A percentile compares a stretch with the other conserved stretches of the same genome.
Evolutionary conservation across 2,797 vertebrate species (phyloP).

Genomic region (Crenichthys baileyi): DNA sequence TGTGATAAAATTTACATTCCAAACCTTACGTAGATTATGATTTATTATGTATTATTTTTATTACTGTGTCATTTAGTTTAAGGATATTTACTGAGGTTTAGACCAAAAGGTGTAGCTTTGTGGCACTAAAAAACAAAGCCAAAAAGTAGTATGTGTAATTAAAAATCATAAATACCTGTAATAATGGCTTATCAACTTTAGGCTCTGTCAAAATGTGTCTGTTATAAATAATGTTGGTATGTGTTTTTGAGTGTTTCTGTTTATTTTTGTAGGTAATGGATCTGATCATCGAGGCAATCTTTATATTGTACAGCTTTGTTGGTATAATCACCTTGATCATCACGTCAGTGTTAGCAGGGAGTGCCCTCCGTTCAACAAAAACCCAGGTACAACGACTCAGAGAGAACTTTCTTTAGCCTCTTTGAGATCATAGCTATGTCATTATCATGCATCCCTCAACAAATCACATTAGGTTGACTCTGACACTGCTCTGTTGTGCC

Average conservation of each 20-base stretch:
- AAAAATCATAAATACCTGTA: neutral
- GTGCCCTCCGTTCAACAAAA: slow-evolving; percentile 61
- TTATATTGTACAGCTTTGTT: slow-evolving; percentile 46
- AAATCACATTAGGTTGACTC: neutral
- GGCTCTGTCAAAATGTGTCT: neutral
- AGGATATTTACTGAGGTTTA: neutral
- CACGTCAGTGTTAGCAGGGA: slow-evolving; percentile 63
- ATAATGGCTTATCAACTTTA: neutral
- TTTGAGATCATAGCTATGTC: neutral
- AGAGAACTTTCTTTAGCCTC: neutral
- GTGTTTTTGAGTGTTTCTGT: slow-evolving; percentile 20
- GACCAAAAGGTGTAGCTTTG: neutral
- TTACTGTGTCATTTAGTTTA: neutral
- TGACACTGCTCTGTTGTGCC: neutral
- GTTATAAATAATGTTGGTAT: neutral
- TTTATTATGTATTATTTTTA: neutral
- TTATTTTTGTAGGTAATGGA: slow-evolving; percentile 38
- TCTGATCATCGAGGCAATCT: slow-evolving; percentile 10
- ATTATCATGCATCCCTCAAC: neutral
- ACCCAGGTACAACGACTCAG: slow-evolving; percentile 56
- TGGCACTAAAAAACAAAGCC: neutral
- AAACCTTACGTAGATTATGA: neutral
- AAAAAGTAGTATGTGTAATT: neutral
- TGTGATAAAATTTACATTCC: neutral
- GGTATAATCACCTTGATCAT: slow-evolving; percentile 57